Conservation (phyloP, 2,113 vertebrate species). For the Otis tarda region DNA sequence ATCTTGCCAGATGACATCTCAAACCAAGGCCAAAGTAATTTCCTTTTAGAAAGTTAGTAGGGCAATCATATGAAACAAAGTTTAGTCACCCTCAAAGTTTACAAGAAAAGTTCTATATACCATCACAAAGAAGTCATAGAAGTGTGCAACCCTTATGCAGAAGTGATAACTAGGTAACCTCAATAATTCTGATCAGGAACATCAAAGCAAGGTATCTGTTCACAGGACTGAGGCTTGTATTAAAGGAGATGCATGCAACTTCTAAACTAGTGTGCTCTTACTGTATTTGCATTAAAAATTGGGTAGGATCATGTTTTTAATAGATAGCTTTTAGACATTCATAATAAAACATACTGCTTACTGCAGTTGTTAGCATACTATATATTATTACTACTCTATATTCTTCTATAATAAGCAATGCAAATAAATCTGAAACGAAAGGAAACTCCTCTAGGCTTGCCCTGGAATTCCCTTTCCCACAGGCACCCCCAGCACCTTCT, state of each 20-base stretch:
- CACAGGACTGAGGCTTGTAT: neutral
- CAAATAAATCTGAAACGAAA: neutral
- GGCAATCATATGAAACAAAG: neutral
- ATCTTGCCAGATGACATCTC: neutral
- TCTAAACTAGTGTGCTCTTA: neutral
- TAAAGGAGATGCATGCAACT: neutral
- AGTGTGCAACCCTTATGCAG: accelerated
- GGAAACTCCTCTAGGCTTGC: neutral
- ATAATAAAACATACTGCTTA: neutral
- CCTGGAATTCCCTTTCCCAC: neutral
- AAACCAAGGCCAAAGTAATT: neutral
- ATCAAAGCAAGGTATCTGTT: neutral
- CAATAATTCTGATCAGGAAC: neutral
- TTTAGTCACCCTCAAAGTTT: neutral
- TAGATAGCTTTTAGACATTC: neutral
- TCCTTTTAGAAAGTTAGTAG: neutral
- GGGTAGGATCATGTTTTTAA: neutral
- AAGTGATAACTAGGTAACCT: neutral
- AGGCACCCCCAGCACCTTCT: neutral
- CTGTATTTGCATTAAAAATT: neutral
- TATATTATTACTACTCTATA: neutral
- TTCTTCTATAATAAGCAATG: neutral
- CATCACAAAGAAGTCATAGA: neutral
- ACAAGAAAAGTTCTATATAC: neutral
- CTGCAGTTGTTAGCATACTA: neutral